Percentiles rank a stretch among this genome's conserved stretches.
These are phyloP conservation scores for Pseudeuparius sepicola DNA, from an alignment of 2,888 invertebrate species.

Conservation along the genomic window DNA sequence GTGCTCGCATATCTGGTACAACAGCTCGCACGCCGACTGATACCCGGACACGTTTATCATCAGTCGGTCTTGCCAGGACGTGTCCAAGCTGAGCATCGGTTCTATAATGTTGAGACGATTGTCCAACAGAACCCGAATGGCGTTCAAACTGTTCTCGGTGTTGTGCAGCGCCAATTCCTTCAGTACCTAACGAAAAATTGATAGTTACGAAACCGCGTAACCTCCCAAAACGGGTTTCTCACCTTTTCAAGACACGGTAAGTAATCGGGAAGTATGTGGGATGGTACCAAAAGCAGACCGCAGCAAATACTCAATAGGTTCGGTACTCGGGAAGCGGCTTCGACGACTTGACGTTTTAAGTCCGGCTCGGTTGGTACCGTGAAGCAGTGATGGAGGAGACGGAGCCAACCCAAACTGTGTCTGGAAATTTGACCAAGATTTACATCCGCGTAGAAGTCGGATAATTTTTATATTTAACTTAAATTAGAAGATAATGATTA, in stretches of 20 bases:
- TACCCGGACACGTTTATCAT: slow-evolving; percentile 36
- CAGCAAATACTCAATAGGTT: slow-evolving; percentile 62
- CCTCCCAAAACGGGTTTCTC: neutral
- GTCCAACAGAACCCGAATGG: slow-evolving; percentile 49
- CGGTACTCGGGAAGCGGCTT: slow-evolving; percentile 55
- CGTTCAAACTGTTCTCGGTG: slow-evolving; percentile 47
- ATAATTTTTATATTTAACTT: no score
- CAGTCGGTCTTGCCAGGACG: slow-evolving; percentile 32
- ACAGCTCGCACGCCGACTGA: slow-evolving; percentile 66
- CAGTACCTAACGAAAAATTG: no score
- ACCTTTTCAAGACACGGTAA: slow-evolving; percentile 56
- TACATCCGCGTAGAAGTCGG: no score
- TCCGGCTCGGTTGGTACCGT: slow-evolving; percentile 41
- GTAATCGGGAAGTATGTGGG: slow-evolving; percentile 50
- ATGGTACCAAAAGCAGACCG: slow-evolving; percentile 60
- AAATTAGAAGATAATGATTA: no score
- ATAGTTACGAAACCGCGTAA: no score
- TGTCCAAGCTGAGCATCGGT: slow-evolving; percentile 31
- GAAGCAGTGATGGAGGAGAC: slow-evolving; percentile 71
- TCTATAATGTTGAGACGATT: slow-evolving; percentile 41
- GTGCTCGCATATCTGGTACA: slow-evolving; percentile 66
- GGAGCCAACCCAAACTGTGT: slow-evolving; percentile 58
- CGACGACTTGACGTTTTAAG: slow-evolving; percentile 42
- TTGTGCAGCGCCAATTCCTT: slow-evolving; percentile 59
- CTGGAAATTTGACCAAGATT: no score